Conservation (phyloP, 1,140 invertebrate genomes). For the Anastatus disparis region DNA sequence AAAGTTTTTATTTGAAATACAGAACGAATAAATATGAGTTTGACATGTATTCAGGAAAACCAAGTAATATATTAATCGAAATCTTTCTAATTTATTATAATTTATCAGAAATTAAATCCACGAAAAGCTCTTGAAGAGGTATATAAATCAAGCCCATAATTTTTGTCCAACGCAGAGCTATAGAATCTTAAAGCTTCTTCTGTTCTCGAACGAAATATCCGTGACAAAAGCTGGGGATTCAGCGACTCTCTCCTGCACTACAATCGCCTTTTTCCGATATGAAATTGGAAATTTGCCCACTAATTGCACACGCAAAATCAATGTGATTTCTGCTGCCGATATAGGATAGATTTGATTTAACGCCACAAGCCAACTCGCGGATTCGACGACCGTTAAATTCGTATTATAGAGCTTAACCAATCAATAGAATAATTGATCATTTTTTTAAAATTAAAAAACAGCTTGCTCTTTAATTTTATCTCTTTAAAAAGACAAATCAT, state of each 20-base stretch:
- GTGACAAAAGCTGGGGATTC: too few species aligned
- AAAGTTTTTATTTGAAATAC: too few species aligned
- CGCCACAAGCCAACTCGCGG: neutral
- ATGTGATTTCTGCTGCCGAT: neutral
- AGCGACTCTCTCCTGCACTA: too few species aligned
- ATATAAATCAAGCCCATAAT: neutral
- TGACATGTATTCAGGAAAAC: too few species aligned
- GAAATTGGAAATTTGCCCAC: constrained; percentile 37
- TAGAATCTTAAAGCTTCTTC: neutral
- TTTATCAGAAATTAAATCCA: neutral
- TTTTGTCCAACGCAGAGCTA: constrained; percentile 12
- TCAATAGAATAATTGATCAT: neutral
- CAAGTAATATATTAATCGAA: too few species aligned
- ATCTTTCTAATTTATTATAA: too few species aligned
- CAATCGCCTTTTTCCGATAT: constrained; percentile 8
- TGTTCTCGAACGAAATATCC: neutral
- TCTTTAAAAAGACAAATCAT: too few species aligned
- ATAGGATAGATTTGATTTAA: constrained; percentile 4
- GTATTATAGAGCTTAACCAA: neutral
- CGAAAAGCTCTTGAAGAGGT: neutral
- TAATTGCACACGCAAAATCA: constrained; percentile 35
- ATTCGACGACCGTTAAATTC: constrained; percentile 12
- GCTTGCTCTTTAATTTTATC: too few species aligned
- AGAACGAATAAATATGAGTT: too few species aligned
- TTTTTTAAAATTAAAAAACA: neutral